Base-by-base conservation (phyloP, 1,140 invertebrate genomes). In the Brachionus angularis region DNA sequence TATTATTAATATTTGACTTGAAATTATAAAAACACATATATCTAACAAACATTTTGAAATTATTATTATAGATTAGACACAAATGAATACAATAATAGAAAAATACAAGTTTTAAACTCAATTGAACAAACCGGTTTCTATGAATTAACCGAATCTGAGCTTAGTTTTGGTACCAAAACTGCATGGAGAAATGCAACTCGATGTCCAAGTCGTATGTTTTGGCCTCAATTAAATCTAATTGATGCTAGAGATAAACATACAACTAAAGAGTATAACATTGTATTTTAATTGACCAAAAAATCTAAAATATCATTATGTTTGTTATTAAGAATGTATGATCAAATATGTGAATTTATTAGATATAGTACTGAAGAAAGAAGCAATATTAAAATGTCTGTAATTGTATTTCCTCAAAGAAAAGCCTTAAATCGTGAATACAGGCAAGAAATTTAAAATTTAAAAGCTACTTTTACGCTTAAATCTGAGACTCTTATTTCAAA, bases 341-440 rank as follows among this genome's bases (percentile, higher is more conserved):
- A 91, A 0, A 85, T 96, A 47, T 95, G 92, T 81, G 93, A 94
- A 81, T 92, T 96, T 79, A 94, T 96, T 73, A 95, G 94, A 82
- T 96, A 95, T 81, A 89, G 89, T 75, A 95, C 92, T 21, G 96
- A 96, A 80, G 94, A 93, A n/a, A n/a, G n/a, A 84, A 93, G 93
- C 76, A 95, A 95, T 78, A 89, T 96, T 72, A 88, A 91, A 82
- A 94, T 92, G 8, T 91, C 91, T 3, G 94, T 96, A 64, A 95
- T 92, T 2, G 86, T 96, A 74, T 96, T 96, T 82, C 91, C 90
- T 7, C 90, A 91, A 81, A 84, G 91, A 67, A 91, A 88, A 3
- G 89, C 90, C 76, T 72, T 72, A 0, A 88, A 77, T 46, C 89
- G 91, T 73, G 92, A 95, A 82, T 94, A 87, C 78, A 85, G n/a